Evolutionary conservation across 92 coral and sea anemone species (phyloP).

Genomic region (Blastomussa wellsi): DNA sequence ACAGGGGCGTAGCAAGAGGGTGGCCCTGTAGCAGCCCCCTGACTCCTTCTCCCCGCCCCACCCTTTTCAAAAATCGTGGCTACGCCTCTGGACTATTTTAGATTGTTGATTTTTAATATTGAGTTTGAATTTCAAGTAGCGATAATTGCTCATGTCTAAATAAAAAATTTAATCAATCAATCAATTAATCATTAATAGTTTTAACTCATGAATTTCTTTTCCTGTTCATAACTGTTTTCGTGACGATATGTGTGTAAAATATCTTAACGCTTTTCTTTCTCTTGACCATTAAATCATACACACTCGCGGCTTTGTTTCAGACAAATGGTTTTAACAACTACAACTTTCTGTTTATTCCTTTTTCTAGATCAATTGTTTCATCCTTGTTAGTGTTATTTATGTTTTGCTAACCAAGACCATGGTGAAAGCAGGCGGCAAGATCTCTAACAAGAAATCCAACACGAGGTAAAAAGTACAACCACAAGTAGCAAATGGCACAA

Average conservation of each 20-base stretch:
- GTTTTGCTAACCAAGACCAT: conserved; percentile 81
- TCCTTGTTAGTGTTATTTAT: conserved; percentile 73
- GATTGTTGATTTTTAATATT: no score
- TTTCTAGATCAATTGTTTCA: conserved; percentile 73
- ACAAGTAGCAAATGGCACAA: not conserved
- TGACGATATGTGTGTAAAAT: not conserved
- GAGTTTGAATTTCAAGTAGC: no score
- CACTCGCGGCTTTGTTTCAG: not conserved
- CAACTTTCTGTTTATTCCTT: not conserved
- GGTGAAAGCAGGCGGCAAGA: conserved; percentile 55
- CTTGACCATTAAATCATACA: not conserved
- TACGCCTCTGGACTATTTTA: no score
- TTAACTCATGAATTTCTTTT: no score
- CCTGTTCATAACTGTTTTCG: not conserved
- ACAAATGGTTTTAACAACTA: not conserved
- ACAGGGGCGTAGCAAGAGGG: no score
- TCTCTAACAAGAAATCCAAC: conserved; percentile 13
- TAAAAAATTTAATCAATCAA: no score
- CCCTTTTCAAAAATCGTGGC: no score
- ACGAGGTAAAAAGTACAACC: conserved; percentile 18
- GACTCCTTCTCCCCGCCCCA: no score
- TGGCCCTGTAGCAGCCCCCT: no score
- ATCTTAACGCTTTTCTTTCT: not conserved
- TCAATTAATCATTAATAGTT: no score
- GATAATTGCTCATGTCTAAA: no score